Evolutionary conservation across 2,113 vertebrate genomes (phyloP).

Genomic region (Ptychochromis oligacanthus): DNA sequence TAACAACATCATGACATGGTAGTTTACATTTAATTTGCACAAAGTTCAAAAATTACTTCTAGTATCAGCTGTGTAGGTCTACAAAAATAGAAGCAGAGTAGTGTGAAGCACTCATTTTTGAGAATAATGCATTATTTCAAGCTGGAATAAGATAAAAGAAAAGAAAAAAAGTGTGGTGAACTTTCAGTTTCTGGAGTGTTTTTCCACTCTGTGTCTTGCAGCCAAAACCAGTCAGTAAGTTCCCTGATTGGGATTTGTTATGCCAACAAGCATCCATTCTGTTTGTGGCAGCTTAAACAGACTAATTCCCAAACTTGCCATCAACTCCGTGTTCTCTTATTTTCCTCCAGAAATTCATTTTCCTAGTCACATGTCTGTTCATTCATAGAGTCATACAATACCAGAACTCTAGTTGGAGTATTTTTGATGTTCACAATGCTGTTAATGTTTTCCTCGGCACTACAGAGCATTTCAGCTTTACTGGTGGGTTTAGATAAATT

Average conservation of each 20-base stretch:
- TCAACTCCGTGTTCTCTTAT: not conserved
- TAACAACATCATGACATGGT: not conserved
- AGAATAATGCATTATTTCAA: not conserved
- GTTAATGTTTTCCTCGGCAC: not conserved
- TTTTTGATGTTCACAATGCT: not conserved
- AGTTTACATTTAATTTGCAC: not conserved
- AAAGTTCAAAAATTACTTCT: not conserved
- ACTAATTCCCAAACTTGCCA: constrained; percentile 5
- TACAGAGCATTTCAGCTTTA: not conserved
- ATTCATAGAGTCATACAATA: not conserved
- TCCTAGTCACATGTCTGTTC: not conserved
- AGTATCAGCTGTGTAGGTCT: not conserved
- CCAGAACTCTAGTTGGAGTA: not conserved
- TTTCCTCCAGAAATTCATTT: not conserved
- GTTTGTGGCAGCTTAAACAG: constrained; percentile 13
- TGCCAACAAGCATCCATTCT: constrained; percentile 14
- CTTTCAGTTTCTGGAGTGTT: constrained; percentile 1
- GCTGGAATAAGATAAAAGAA: not conserved
- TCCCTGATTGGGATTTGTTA: constrained; percentile 5
- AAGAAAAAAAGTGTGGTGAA: not conserved
- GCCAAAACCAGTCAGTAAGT: constrained; percentile 11
- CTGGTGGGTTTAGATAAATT: not conserved
- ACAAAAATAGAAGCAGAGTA: not conserved
- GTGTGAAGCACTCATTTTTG: not conserved
- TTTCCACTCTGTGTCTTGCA: constrained; percentile 9